Base-by-base conservation (phyloP, 92 coral and sea anemone genomes). In the Umimayanthus chanpuru region DNA sequence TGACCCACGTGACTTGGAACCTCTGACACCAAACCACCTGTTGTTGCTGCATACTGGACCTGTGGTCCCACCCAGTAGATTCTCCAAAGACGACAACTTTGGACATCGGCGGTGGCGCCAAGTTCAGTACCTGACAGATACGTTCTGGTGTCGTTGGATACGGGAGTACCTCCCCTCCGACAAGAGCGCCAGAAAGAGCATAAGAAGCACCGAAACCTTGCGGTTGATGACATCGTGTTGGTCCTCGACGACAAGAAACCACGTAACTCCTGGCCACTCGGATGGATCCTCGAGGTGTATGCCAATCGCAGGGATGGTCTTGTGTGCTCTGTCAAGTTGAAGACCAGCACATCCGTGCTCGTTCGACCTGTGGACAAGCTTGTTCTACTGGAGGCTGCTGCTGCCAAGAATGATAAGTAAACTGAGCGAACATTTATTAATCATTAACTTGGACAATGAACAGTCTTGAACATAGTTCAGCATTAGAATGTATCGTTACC, bases 301-400 rank as follows among this genome's bases (percentile, higher is more conserved):
- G 5, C 88, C 76, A 82, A 89, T 80, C 84, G 83, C 43, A 50
- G 85, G 72, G 90, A 88, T 88, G 82, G 87, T 21, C 82, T 88
- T 0, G 82, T 88, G 79, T 76, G 90, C 85, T 88, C 90, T 8
- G 81, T 81, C 43, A 88, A 88, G 7, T 20, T 81, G 79, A 88
- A 79, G 90, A 88, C 81, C 67, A 68, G 87, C 80, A 64, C 90
- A 82, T 81, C 88, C 55, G 66, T 81, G 83, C 80, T 89, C 80
- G 64, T 89, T 21, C 84, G 87, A 38, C 91, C 91, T 18, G 91
- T 89, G 64, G 82, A 74, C 88, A 89, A 89, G 78, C 75, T 89
- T 43, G 79, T 89, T 77, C 86, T 89, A 58, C 76, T 89, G 65
- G n/a, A 39, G 75, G 30, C 30, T 10, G 49, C 61, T 39, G 55